Conservation (phyloP, 1,140 invertebrate species). For the Hermatobates lingyangjiaoensis region DNA sequence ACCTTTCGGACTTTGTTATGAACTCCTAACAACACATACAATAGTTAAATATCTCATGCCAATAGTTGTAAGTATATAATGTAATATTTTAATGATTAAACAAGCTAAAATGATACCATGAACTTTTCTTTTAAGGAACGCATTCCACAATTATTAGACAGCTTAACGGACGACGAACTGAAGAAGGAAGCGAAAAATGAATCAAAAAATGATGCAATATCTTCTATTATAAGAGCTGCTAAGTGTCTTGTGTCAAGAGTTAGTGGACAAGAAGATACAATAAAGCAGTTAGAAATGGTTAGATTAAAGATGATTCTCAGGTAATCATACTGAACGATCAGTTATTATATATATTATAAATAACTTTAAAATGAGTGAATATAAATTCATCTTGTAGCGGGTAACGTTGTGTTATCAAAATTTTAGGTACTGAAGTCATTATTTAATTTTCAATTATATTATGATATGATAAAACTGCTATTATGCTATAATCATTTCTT, state of each 20-base stretch:
- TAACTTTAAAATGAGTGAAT: no score
- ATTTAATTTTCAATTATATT: no score
- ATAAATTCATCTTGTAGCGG: no score
- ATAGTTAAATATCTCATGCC: constrained; percentile 86
- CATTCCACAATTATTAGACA: constrained; percentile 76
- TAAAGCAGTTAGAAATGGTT: constrained; percentile 84
- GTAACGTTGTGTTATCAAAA: no score
- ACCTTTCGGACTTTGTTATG: constrained; percentile 83
- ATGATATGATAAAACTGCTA: no score
- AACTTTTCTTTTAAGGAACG: constrained; percentile 45
- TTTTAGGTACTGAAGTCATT: no score
- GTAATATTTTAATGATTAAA: neutral
- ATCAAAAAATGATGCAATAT: constrained; percentile 81
- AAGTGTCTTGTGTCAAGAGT: constrained; percentile 68
- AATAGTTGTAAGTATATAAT: constrained; percentile 50
- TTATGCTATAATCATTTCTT: no score
- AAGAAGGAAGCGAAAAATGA: constrained; percentile 94
- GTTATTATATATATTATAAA: no score
- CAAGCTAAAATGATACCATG: neutral
- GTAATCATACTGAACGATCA: no score
- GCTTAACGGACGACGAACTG: constrained; percentile 89
- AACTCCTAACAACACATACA: constrained; percentile 73
- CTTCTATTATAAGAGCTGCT: constrained; percentile 70
- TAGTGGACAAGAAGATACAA: constrained; percentile 60
- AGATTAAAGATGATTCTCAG: constrained; percentile 86